These are phyloP conservation scores for Lutjanus argentimaculatus DNA, from an alignment of 2,797 vertebrate species.

Conservation along the genomic window DNA sequence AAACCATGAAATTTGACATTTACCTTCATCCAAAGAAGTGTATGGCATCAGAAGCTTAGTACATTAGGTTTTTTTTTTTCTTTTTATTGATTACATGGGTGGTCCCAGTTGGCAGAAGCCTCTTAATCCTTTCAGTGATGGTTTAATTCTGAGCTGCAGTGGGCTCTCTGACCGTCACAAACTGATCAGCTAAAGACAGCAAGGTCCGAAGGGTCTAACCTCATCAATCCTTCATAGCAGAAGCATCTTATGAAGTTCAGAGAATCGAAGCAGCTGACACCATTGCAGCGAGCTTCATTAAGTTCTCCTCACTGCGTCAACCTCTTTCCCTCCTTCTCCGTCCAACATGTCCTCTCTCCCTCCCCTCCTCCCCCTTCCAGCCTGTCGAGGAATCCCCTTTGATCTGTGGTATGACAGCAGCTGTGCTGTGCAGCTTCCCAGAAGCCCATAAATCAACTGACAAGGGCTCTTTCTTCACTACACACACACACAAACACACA, in stretches of 20 bases:
- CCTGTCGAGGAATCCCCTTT: slow-evolving; percentile 72
- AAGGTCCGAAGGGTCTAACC: slow-evolving; percentile 3
- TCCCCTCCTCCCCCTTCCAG: slow-evolving; percentile 17
- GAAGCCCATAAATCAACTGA: slow-evolving; percentile 65
- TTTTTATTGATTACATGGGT: slow-evolving; percentile 14
- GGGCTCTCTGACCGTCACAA: slow-evolving; percentile 16
- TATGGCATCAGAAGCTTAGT: not conserved
- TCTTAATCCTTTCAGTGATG: slow-evolving; percentile 18
- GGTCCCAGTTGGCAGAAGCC: not conserved
- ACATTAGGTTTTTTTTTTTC: not conserved
- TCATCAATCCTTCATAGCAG: not conserved
- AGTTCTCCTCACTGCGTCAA: slow-evolving; percentile 8
- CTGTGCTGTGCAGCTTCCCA: slow-evolving; percentile 64
- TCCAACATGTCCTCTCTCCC: slow-evolving; percentile 5
- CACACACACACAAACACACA: slow-evolving; percentile 29
- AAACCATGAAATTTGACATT: not conserved
- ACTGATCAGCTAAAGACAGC: slow-evolving; percentile 14
- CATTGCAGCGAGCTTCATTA: slow-evolving; percentile 29
- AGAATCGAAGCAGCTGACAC: slow-evolving; percentile 36
- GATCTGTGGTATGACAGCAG: slow-evolving; percentile 76
- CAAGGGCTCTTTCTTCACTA: slow-evolving; percentile 34
- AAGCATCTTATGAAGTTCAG: slow-evolving; percentile 13
- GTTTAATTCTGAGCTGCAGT: slow-evolving; percentile 22
- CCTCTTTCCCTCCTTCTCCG: slow-evolving; percentile 3
- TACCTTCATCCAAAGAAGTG: not conserved